These are phyloP conservation scores for Tupiocoris notatus DNA, from an alignment of 2,888 invertebrate species.

Conservation along the genomic window DNA sequence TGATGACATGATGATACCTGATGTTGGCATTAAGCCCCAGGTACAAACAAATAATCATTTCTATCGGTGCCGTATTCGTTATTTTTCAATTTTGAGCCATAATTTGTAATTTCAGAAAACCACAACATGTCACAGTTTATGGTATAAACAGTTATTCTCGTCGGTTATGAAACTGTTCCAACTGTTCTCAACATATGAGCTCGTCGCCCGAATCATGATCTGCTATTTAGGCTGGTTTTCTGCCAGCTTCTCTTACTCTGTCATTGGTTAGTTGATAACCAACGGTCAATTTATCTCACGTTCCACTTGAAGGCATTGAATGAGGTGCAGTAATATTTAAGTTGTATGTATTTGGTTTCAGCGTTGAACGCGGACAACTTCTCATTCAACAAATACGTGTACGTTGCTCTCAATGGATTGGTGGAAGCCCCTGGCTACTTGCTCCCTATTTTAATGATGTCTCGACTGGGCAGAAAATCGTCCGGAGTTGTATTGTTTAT, in stretches of 20 bases:
- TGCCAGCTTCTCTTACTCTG: conserved; percentile 52
- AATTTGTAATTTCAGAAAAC: conserved; percentile 3
- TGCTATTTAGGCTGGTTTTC: conserved; percentile 52
- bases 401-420: conserved; percentile 57
- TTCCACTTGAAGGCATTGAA: no score
- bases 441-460: conserved; percentile 57
- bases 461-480: conserved; percentile 56
- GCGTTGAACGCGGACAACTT: conserved; percentile 60
- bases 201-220: conserved; percentile 50
- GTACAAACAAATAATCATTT: background rate
- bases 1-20: conserved; percentile 1
- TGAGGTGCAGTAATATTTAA: no score
- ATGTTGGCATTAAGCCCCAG: background rate
- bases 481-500: conserved; percentile 56
- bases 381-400: conserved; percentile 57
- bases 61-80: background rate
- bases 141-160: conserved; percentile 42
- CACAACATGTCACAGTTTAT: conserved; percentile 23
- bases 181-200: conserved; percentile 49
- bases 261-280: conserved; percentile 51
- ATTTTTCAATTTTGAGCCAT: background rate
- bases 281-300: no score
- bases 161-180: conserved; percentile 47
- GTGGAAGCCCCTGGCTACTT: conserved; percentile 60
- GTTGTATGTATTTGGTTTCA: no score